A percentile compares a stretch with the other conserved stretches of the same genome.
Conservation (phyloP, 2,888 invertebrate genomes). For the Nemapogon koenigi region DNA sequence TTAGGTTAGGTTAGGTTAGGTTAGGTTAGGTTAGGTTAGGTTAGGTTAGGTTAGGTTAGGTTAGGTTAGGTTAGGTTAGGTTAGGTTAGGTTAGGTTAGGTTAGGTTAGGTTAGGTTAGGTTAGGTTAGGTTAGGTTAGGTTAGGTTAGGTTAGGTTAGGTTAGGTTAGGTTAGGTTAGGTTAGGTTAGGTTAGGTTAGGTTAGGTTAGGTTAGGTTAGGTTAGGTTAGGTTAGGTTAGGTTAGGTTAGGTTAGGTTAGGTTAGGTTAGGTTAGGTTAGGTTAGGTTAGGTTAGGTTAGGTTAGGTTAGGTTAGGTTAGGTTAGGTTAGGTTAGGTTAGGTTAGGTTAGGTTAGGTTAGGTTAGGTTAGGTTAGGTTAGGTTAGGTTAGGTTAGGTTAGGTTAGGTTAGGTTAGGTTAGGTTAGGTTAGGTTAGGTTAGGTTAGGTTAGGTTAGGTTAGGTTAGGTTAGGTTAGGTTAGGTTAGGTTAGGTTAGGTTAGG, state of each 20-base stretch:
- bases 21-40: not conserved
- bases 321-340: not conserved
- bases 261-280: not conserved
- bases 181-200: not conserved
- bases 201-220: not conserved
- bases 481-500: not conserved
- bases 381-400: not conserved
- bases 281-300: not conserved
- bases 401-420: not conserved
- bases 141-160: not conserved
- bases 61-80: not conserved
- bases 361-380: not conserved
- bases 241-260: not conserved
- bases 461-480: not conserved
- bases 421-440: not conserved
- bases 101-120: not conserved
- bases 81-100: not conserved
- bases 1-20: not conserved
- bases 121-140: not conserved
- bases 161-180: not conserved
- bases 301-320: not conserved
- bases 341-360: not conserved
- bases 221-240: not conserved
- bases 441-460: not conserved
- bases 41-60: not conserved